These are phyloP conservation scores for Trichomycterus rosablanca DNA, from an alignment of 2,113 vertebrate genomes.

Conservation along the genomic window DNA sequence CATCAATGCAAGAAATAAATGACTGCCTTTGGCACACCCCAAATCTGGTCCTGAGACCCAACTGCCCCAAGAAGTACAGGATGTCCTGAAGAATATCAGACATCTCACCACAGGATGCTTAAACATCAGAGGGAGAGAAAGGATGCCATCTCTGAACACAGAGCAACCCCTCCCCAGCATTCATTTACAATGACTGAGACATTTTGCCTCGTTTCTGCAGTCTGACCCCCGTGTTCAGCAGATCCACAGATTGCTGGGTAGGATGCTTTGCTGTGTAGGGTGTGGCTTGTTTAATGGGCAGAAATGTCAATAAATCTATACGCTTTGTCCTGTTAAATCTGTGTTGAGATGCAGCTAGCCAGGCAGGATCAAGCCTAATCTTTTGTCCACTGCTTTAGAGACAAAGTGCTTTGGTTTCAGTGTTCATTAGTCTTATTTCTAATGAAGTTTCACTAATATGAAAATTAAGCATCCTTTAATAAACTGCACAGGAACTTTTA, in stretches of 20 bases:
- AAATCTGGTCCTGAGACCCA: no score
- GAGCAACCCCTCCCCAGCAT: neutral
- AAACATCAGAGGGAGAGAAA: conserved; percentile 23
- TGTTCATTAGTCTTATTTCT: no score
- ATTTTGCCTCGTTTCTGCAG: neutral
- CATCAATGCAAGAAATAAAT: no score
- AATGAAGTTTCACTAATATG: no score
- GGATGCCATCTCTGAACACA: conserved; percentile 19
- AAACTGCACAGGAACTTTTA: no score
- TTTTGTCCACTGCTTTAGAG: neutral
- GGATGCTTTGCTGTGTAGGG: neutral
- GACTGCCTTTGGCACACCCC: no score
- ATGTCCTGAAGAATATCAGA: conserved; percentile 38
- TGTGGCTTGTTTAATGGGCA: conserved; percentile 13
- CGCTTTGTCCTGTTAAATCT: neutral
- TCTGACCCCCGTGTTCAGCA: neutral
- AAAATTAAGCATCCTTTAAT: no score
- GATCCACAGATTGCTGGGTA: neutral
- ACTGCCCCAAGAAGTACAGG: no score
- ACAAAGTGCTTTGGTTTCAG: conserved; percentile 1
- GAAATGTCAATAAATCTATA: conserved; percentile 37
- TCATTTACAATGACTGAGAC: neutral
- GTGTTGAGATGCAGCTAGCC: neutral
- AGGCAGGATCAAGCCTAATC: neutral
- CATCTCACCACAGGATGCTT: conserved; percentile 22